Evolutionary conservation across 2,888 invertebrate species (phyloP), one percentile per base, ranked within the genome.

Genomic region (Stenichneumon culpator): DNA sequence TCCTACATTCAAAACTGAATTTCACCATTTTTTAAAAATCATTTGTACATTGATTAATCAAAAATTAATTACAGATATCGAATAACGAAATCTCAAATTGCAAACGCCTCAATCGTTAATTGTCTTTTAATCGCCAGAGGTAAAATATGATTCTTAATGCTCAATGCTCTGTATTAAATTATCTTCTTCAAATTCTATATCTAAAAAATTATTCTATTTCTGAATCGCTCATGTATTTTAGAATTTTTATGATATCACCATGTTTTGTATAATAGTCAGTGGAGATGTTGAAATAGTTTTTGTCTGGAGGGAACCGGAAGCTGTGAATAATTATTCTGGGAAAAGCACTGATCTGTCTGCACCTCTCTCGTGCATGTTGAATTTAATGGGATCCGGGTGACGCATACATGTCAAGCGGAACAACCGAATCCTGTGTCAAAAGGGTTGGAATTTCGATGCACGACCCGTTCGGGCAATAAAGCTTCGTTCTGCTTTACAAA

Each of bases 401-500:
- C 16, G 73, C 50, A 44, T 54, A 39, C 28, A 19, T 47, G 11
- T 32, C 19, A 16, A 73, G 44, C 25, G 7, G 25, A 73, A 14
- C 0, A 22, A 7, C 28, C 16, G 11, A 16, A 50, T 63, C 52
- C 36, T 39, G 19, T 19, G 73, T 14, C 11, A 36, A 72, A 72
- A 39, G 32, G 16, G 16, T 32, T 22, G 19, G 14, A 39, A 54
- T 72, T 57, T 52, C 78, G 32, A 65, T 60, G 77, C 77, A 68
- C 77, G 57, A 68, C 75, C 68, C 73, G 68, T 83, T 79, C 36
- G 19, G 72, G 54, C 52, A 32, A 69, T 65, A 70, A 79, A 79
- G 69, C 79, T 79, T 73, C 73, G 39, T 19, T 47, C 50, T 36
- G 57, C 67, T 60, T 60, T 67, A 36, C 69, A 57, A 77, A 77